Conservation (phyloP, 2,113 vertebrate species). For the Caretta caretta region DNA sequence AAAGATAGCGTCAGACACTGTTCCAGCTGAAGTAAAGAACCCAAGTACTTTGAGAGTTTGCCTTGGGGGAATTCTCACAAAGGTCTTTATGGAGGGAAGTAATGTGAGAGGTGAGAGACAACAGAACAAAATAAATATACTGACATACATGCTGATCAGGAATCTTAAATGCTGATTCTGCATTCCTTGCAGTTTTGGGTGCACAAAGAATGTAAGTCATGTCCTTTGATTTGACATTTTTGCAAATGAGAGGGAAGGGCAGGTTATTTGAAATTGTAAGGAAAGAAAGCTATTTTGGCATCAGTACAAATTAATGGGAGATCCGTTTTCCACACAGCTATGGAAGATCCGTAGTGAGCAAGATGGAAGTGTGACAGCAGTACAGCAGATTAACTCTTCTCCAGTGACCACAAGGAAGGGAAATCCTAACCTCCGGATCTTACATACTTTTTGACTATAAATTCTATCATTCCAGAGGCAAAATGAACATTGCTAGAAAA, state of each 20-base stretch:
- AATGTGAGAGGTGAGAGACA: conserved; percentile 59
- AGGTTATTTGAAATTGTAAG: conserved; percentile 57
- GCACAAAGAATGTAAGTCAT: conserved; percentile 55
- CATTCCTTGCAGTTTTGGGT: conserved; percentile 51
- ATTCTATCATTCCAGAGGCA: conserved; percentile 30
- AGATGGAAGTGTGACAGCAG: conserved; percentile 63
- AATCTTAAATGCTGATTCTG: conserved; percentile 57
- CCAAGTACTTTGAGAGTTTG: conserved; percentile 58
- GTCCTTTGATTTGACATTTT: conserved; percentile 44
- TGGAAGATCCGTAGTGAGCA: conserved; percentile 67
- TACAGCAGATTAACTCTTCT: conserved; percentile 72
- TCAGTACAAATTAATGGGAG: conserved; percentile 65
- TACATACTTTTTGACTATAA: conserved; percentile 41
- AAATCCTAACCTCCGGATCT: conserved; percentile 46
- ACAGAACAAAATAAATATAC: conserved; percentile 60
- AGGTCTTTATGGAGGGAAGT: conserved; percentile 45
- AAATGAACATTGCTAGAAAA: conserved; percentile 42
- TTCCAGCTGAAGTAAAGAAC: conserved; percentile 70
- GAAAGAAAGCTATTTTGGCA: conserved; percentile 65
- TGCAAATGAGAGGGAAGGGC: conserved; percentile 54
- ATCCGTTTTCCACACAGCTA: conserved; percentile 62
- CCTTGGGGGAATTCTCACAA: conserved; percentile 55
- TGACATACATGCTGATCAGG: conserved; percentile 63
- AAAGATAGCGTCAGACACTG: conserved; percentile 56
- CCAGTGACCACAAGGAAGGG: conserved; percentile 71